These are phyloP conservation scores for Whitmania pigra DNA, from an alignment of 1,140 invertebrate species.

Conservation along the genomic window DNA sequence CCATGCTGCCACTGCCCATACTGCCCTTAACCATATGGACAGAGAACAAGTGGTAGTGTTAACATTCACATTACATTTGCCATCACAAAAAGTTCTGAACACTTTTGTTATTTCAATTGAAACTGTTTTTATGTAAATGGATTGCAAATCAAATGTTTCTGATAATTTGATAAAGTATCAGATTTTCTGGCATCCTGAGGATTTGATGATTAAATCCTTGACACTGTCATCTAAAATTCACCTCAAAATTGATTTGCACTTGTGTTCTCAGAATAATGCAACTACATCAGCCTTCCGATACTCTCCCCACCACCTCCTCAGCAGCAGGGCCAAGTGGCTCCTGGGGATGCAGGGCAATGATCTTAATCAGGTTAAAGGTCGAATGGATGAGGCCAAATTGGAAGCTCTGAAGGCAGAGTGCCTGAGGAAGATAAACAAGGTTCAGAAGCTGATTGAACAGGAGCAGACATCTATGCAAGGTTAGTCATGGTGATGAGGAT, in stretches of 20 bases:
- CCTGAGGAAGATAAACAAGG: background rate
- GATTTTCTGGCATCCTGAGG: no score
- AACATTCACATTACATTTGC: background rate
- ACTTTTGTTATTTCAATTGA: background rate
- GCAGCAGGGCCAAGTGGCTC: no score
- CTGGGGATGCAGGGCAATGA: background rate
- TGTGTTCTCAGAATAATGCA: no score
- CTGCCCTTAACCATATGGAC: background rate
- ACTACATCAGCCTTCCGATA: no score
- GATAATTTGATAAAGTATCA: no score
- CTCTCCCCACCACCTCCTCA: no score
- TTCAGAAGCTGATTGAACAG: background rate
- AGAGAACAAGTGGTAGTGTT: background rate
- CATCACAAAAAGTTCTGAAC: background rate
- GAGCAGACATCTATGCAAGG: background rate
- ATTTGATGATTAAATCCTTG: no score
- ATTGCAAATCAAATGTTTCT: background rate
- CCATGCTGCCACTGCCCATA: constrained; percentile 11
- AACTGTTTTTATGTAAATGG: background rate
- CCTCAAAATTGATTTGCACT: background rate
- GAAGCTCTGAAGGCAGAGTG: background rate
- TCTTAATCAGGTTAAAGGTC: background rate
- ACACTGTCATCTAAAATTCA: background rate
- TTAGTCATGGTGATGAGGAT: background rate
- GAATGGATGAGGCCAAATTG: background rate